phyloP scores from a whole-genome alignment of 2,797 vertebrate genomes.

The Helostoma temminkii region DNA sequence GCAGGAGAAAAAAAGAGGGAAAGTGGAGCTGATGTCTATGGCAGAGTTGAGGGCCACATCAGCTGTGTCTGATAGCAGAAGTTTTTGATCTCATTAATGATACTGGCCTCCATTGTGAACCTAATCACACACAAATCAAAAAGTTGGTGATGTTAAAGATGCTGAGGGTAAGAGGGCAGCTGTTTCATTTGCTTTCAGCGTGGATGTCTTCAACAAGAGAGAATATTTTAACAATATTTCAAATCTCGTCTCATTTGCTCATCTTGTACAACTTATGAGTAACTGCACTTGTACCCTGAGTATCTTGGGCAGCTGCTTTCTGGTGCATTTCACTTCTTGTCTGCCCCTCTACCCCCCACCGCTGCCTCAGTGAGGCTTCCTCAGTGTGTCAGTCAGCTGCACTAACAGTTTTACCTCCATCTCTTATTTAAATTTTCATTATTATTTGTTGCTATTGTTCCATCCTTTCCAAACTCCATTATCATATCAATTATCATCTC shows the following conservation, averaged over 20 bases:
- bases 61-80: constrained; percentile 68
- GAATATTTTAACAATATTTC: constrained; percentile 49
- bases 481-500: constrained; percentile 88
- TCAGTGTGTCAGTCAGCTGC: constrained; percentile 59
- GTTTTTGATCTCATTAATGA: constrained; percentile 78
- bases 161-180: constrained; percentile 58
- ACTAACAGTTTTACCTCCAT: constrained; percentile 83
- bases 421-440: constrained; percentile 84
- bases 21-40: constrained; percentile 66
- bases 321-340: constrained; percentile 28
- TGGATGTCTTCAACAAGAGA: constrained; percentile 47
- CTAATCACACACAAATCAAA: constrained; percentile 71
- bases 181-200: constrained; percentile 45
- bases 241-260: constrained; percentile 45
- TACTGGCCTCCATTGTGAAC: constrained; percentile 71
- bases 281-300: constrained; percentile 9
- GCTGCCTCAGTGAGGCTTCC: constrained; percentile 40
- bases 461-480: constrained; percentile 76
- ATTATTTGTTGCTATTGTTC: constrained; percentile 84
- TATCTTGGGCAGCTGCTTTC: constrained; percentile 21
- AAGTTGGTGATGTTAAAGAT: constrained; percentile 65
- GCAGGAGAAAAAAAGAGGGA: constrained; percentile 66
- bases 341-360: not conserved
- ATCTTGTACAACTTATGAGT: constrained; percentile 21
- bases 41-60: constrained; percentile 78